A percentile compares a stretch with the other conserved stretches of the same genome.
phyloP scores from a whole-genome alignment of 2,113 vertebrate species.

The Eretmodus cyanostictus region DNA sequence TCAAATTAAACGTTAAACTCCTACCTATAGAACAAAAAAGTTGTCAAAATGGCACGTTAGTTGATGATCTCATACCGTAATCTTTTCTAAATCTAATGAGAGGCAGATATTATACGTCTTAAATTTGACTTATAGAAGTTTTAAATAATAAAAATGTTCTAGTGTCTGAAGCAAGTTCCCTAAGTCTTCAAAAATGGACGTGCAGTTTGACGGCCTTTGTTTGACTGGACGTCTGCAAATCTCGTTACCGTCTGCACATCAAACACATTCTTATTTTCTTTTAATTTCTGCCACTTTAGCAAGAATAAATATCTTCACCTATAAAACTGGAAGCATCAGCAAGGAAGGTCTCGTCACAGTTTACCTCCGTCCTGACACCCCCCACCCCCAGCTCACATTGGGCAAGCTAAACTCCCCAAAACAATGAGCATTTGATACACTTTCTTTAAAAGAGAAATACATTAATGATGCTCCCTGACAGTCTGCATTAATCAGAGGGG shows the following conservation, averaged over 20 bases:
- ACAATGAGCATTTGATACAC: slow-evolving; percentile 66
- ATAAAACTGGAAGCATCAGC: background rate
- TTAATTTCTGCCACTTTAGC: slow-evolving; percentile 6
- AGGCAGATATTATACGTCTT: background rate
- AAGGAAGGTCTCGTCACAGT: background rate
- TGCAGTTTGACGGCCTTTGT: background rate
- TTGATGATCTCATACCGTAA: background rate
- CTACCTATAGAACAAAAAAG: background rate
- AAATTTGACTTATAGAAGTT: background rate
- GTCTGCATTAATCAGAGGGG: slow-evolving; percentile 80
- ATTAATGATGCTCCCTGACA: slow-evolving; percentile 77
- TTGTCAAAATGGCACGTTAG: background rate
- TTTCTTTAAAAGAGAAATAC: slow-evolving; percentile 70
- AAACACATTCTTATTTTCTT: background rate
- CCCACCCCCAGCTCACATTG: background rate
- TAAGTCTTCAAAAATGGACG: background rate
- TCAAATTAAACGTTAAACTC: background rate
- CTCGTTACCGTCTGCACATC: background rate
- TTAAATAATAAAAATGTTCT: background rate
- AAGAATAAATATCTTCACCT: slow-evolving; percentile 5
- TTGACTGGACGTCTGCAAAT: background rate
- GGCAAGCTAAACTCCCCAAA: slow-evolving; percentile 34
- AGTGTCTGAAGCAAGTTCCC: background rate
- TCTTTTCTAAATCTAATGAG: background rate
- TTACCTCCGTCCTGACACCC: background rate